Evolutionary conservation across 2,113 vertebrate species (phyloP).

Genomic region (Psilopsiagon aymara): DNA sequence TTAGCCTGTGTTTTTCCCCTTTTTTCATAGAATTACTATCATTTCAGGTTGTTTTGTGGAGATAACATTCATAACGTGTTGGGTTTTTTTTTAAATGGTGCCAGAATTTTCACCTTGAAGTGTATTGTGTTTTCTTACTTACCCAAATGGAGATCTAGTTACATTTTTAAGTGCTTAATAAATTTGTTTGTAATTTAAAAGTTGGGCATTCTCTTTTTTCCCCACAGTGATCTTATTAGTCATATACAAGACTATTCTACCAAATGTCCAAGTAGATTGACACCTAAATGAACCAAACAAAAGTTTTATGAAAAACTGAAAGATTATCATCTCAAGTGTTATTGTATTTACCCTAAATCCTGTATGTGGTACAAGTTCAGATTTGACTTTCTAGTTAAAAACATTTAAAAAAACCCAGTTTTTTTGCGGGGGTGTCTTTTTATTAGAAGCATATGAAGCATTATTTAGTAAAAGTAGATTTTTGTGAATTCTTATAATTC

Average conservation of each 20-base stretch:
- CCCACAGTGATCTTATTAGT: neutral
- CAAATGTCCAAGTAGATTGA: neutral
- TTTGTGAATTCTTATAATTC: neutral
- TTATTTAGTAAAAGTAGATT: neutral
- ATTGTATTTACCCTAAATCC: neutral
- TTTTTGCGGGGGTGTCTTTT: accelerated
- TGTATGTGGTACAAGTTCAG: neutral
- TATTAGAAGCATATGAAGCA: neutral
- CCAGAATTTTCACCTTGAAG: neutral
- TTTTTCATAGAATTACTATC: neutral
- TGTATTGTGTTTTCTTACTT: neutral
- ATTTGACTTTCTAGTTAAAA: neutral
- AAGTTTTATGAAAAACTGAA: neutral
- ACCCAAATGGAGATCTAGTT: neutral
- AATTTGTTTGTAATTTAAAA: neutral
- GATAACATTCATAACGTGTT: neutral
- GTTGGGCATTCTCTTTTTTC: neutral
- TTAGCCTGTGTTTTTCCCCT: neutral
- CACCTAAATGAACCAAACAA: neutral
- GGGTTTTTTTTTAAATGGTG: neutral
- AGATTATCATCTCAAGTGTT: neutral
- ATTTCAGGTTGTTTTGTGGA: neutral
- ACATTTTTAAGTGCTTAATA: neutral
- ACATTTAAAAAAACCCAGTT: neutral
- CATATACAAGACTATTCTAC: neutral